Evolutionary conservation across 1,140 invertebrate species (phyloP), one percentile per base, ranked within the genome.

Genomic region (Drosophila prosaltans): DNA sequence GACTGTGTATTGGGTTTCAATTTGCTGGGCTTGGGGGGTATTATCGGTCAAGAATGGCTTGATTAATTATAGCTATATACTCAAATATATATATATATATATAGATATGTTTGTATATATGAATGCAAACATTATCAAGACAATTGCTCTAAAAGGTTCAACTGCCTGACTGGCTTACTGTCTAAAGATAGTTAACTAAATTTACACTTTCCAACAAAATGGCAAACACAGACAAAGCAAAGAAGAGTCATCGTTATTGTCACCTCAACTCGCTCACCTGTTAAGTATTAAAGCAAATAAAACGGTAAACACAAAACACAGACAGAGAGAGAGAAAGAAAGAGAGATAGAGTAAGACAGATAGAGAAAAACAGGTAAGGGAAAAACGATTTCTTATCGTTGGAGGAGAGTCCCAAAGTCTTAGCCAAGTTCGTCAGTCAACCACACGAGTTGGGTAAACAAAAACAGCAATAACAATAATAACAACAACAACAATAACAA

Each of bases 211-310:
- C 32, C 21, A 58, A 58, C 30, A 16, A 58, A 58, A 59, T 39
- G 36, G 57, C 57, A 59, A 59, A 59, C 57, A 59, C 57, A 59
- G 57, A 24, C 57, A 59, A 59, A 36, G 45, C 57, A 59, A 59
- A 36, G 57, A 59, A 36, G 57, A 59, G 57, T 59, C 57, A 59
- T 57, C 54, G 11, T 57, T 28, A 32, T 24, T 51, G 45, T 51
- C 57, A 39, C 32, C 57, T 59, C 16, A 59, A 43, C 41, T 43
- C 41, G 8, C 11, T 51, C 45, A 51, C 45, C 45, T 51, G 45
- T 51, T 51, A 51, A 51, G 21, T 26, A 51, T 10, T 51, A 51
- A 51, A 26, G 32, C n/a, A 59, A 58, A 58, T 39, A 36, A 58
- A 16, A 26, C 30, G 55, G 30, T 21, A 58, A 58, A 21, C 55